phyloP scores from a whole-genome alignment of 2,888 invertebrate genomes.

The Lasioglossum pauxillum region DNA sequence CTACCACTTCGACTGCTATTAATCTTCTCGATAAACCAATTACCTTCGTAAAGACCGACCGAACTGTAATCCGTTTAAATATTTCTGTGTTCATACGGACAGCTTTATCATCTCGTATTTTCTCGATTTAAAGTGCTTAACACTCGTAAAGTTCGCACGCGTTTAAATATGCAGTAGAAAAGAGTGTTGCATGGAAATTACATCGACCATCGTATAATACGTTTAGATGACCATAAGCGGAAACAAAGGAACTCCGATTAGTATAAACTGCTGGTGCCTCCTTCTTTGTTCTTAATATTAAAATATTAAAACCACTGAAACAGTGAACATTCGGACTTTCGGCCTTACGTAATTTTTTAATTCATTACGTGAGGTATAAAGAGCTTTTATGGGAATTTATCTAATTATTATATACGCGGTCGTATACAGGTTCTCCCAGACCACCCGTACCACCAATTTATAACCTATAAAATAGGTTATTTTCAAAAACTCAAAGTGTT shows the following conservation, averaged over 20 bases:
- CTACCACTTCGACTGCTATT: constrained; percentile 22
- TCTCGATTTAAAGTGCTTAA: constrained; percentile 25
- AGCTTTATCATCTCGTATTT: background rate
- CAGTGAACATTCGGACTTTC: background rate
- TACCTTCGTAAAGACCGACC: constrained; percentile 37
- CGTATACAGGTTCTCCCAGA: too few relatives aligned
- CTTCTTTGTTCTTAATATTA: background rate
- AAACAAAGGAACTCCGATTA: background rate
- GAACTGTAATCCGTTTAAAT: constrained; percentile 49
- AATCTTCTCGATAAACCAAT: constrained; percentile 56
- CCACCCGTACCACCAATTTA: too few relatives aligned
- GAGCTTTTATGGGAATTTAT: background rate
- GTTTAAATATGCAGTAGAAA: background rate
- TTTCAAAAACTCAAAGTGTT: too few relatives aligned
- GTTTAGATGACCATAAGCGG: background rate
- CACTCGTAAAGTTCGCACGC: background rate
- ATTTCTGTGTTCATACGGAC: constrained; percentile 31
- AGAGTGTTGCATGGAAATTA: background rate
- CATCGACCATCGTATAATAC: background rate
- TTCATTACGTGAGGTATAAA: background rate
- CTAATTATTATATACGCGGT: background rate
- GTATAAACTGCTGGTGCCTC: background rate
- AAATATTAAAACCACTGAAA: background rate
- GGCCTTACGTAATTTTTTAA: background rate
- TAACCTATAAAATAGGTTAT: too few relatives aligned